These are phyloP conservation scores for Thereva unica DNA, from an alignment of 2,888 invertebrate genomes.

Conservation along the genomic window DNA sequence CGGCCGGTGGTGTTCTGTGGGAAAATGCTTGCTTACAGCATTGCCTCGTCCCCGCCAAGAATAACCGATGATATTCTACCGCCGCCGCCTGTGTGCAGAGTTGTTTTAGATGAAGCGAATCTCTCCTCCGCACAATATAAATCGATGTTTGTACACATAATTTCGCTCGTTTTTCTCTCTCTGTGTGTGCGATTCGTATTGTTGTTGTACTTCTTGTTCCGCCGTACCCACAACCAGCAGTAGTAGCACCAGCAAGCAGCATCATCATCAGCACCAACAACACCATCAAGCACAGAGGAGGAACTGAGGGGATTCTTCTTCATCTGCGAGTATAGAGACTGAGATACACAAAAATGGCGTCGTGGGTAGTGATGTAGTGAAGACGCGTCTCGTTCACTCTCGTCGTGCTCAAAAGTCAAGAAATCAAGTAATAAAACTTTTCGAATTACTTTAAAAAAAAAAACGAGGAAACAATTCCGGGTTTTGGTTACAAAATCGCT, in stretches of 20 bases:
- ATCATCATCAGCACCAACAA: constrained; percentile 10
- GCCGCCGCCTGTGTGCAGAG: too few species aligned
- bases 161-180: background rate
- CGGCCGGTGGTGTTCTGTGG: background rate
- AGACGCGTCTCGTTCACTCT: constrained; percentile 30
- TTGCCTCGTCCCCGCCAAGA: too few species aligned
- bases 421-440: constrained; percentile 8
- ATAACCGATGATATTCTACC: too few species aligned
- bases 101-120: constrained; percentile 7
- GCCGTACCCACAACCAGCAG: background rate
- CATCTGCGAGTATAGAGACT: background rate
- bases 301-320: background rate
- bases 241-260: constrained; percentile 2
- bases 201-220: too few species aligned
- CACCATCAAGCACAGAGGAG: background rate
- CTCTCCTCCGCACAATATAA: constrained; percentile 29
- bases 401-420: background rate
- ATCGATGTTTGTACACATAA: constrained; percentile 23
- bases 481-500: too few species aligned
- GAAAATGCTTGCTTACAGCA: constrained; percentile 18
- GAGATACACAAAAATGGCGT: constrained; percentile 36
- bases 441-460: background rate
- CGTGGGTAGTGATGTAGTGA: constrained; percentile 30
- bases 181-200: background rate
- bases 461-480: too few species aligned